These are phyloP conservation scores for Pontoporia blainvillei DNA, from an alignment of 2,113 vertebrate genomes.

Conservation along the genomic window DNA sequence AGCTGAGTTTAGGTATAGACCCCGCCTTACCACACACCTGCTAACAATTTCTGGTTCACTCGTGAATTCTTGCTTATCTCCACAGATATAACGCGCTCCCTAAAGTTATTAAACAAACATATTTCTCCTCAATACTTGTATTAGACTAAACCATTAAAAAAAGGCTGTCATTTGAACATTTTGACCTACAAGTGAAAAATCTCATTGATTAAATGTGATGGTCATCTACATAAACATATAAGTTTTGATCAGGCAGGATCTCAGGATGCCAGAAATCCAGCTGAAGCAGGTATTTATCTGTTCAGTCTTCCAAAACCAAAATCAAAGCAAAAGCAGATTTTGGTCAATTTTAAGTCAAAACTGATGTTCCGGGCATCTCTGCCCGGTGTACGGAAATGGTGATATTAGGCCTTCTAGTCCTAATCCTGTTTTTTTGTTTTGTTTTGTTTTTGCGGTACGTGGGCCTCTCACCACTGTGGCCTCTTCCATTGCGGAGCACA, in stretches of 20 bases:
- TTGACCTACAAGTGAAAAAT: background rate
- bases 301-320: background rate
- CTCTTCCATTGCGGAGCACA: no score
- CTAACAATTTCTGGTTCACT: background rate
- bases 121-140: background rate
- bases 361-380: background rate
- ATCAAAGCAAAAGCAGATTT: conserved; percentile 11
- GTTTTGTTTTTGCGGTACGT: no score
- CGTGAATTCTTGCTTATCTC: background rate
- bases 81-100: background rate
- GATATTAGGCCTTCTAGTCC: background rate
- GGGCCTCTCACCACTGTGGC: no score
- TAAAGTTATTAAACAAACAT: background rate
- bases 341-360: background rate
- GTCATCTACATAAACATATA: background rate
- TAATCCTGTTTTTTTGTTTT: background rate
- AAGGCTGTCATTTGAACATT: background rate
- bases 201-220: background rate
- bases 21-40: background rate
- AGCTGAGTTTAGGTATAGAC: no score
- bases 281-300: background rate
- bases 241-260: background rate
- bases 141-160: background rate
- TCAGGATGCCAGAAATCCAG: background rate
- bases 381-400: background rate